Base-by-base conservation (phyloP, 2,888 invertebrate species). In the Teinopalpus imperialis region DNA sequence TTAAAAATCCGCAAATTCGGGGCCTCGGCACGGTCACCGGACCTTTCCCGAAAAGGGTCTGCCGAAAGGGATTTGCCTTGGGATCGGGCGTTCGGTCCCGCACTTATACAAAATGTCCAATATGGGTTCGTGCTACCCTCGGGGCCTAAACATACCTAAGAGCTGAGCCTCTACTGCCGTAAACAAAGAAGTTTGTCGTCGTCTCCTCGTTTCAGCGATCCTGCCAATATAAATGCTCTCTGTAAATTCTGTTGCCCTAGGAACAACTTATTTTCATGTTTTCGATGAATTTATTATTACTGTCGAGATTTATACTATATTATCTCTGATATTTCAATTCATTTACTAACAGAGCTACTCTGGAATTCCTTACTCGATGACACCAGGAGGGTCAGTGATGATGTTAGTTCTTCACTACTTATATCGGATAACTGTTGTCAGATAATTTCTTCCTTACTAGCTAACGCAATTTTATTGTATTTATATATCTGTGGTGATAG, bases 81-180 rank as follows among this genome's bases (percentile, higher is more conserved):
- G 85, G 85, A 77, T 78, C 81, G 78, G 72, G 72, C 64, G 68
- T 69, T 65, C 67, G 75, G 79, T 72, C 70, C 86, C 76, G 81
- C 85, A 87, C 87, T 88, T 88, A 87, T 80, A 88, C 86, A 86
- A 86, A 88, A 88, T 87, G 87, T 87, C 83, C 83, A 85, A 85
- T 82, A 82, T 81, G 77, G 77, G 70, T 74, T 81, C 59, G 58
- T 66, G 47, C 61, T 57, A 59, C 61, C 62, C 63, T 57, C 56
- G 71, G 79, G 78, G 70, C 68, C 72, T 61, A 65, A 64, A 76
- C 74, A 73, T 79, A 80, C 79, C 80, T 76, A 60, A 77, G 75
- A 66, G 68, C 64, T 65, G 67, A 64, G 57, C 63, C 34, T 44
- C 44, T 51, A 43, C 59, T 54, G 60, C 63, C 69, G 80, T 86